A percentile compares a stretch with the other conserved stretches of the same genome.
Conservation (phyloP, 2,888 invertebrate species). For the Brachypalpus laphriformis region DNA sequence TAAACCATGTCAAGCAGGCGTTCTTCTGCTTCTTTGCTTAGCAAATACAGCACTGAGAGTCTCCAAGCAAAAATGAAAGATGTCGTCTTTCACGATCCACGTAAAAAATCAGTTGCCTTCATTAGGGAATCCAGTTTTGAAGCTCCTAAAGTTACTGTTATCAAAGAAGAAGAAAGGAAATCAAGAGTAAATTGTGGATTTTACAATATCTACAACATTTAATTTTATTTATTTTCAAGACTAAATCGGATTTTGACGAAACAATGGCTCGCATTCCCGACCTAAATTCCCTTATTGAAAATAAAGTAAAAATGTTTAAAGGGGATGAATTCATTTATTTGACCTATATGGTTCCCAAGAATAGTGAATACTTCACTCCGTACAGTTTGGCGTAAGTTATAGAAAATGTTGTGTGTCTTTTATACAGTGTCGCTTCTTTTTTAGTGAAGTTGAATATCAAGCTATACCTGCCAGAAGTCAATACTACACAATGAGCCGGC, state of each 20-base stretch:
- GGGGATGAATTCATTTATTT: conserved; percentile 89
- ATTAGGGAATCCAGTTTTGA: background rate
- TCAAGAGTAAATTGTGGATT: background rate
- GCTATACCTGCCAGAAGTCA: conserved; percentile 87
- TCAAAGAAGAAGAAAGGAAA: no score
- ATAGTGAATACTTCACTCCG: conserved; percentile 89
- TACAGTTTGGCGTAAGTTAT: conserved; percentile 87
- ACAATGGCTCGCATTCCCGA: conserved; percentile 77
- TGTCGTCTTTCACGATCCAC: conserved; percentile 3
- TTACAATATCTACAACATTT: no score
- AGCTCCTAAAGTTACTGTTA: no score
- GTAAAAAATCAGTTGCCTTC: conserved; percentile 36
- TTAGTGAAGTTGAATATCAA: conserved; percentile 89
- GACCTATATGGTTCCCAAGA: conserved; percentile 88
- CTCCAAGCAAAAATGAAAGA: conserved; percentile 27
- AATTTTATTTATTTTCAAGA: background rate
- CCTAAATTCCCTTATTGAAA: conserved; percentile 78
- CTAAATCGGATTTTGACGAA: background rate
- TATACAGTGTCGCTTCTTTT: conserved; percentile 70
- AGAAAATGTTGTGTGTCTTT: background rate
- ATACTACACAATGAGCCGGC: conserved; percentile 91
- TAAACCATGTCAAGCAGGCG: background rate
- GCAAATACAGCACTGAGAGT: conserved; percentile 33
- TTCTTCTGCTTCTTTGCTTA: background rate
- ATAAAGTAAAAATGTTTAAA: conserved; percentile 84